Percentiles rank a stretch among this genome's conserved stretches.
phyloP scores from a whole-genome alignment of 1,140 invertebrate genomes.

The Brachionus rotundiformis region DNA sequence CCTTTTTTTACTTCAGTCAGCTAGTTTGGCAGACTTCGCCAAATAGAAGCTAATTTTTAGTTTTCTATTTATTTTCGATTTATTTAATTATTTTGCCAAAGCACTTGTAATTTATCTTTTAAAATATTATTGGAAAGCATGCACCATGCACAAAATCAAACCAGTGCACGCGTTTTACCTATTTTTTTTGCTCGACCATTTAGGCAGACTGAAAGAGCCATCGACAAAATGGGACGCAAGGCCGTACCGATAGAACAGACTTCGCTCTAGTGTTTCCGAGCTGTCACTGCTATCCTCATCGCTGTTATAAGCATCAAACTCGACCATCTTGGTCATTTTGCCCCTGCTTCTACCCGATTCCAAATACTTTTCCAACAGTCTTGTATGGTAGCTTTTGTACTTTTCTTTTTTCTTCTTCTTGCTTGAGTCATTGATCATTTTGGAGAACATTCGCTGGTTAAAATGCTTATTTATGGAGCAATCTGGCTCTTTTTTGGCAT shows the following conservation, averaged over 20 bases:
- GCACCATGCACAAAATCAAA: not conserved
- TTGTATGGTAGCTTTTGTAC: conserved; percentile 27
- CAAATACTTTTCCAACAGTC: conserved; percentile 28
- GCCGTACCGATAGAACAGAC: conserved; percentile 12
- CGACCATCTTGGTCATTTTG: conserved; percentile 10
- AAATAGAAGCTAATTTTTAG: not conserved
- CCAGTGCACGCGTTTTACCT: not conserved
- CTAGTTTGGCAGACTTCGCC: not conserved
- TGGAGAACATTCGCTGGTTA: conserved; percentile 23
- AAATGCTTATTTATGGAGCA: not conserved
- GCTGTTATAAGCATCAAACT: conserved; percentile 8
- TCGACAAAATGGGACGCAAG: not conserved
- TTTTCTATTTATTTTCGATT: not conserved
- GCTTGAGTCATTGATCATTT: not conserved
- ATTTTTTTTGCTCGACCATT: conserved; percentile 31
- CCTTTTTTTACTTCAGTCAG: not conserved
- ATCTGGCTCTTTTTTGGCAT: not conserved
- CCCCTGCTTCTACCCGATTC: conserved; percentile 27
- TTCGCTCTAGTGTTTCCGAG: not conserved
- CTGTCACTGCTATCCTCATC: conserved; percentile 25
- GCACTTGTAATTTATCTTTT: not conserved
- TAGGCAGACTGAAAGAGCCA: not conserved
- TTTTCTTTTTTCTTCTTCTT: conserved; percentile 23
- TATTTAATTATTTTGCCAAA: not conserved
- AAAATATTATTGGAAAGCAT: not conserved